Conservation (phyloP, 2,797 vertebrate species). For the Lepus oiostolus region DNA sequence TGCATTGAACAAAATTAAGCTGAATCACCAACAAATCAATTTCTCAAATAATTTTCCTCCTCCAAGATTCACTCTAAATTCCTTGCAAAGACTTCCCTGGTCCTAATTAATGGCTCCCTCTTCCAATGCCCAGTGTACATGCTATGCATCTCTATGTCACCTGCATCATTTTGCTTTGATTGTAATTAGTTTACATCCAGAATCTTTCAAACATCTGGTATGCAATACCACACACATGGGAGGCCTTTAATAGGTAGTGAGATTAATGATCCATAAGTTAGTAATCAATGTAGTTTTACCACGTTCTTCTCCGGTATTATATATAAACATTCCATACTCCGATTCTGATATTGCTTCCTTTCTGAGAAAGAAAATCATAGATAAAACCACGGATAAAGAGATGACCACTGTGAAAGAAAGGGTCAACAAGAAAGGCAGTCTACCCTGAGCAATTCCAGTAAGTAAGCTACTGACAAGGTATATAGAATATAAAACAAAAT, state of each 20-base stretch:
- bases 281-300: conserved; percentile 18
- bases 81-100: not conserved
- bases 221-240: not conserved
- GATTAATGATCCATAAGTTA: not conserved
- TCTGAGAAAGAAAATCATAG: not conserved
- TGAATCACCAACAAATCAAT: not conserved
- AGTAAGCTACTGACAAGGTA: not conserved
- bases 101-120: not conserved
- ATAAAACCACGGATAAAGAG: not conserved
- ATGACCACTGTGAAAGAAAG: not conserved
- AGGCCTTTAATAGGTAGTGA: not conserved
- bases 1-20: not conserved
- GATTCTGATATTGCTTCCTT: not conserved
- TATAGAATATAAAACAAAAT: not conserved
- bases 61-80: not conserved
- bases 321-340: not conserved
- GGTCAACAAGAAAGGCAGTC: not conserved
- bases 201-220: not conserved
- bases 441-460: not conserved
- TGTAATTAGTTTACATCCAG: not conserved
- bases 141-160: not conserved
- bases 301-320: not conserved
- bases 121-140: not conserved
- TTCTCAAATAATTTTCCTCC: conserved; percentile 11
- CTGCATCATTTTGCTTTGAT: not conserved